Evolutionary conservation across 2,888 invertebrate genomes (phyloP), one percentile per base, ranked within the genome.

Genomic region (Pristionchus entomophagus): DNA sequence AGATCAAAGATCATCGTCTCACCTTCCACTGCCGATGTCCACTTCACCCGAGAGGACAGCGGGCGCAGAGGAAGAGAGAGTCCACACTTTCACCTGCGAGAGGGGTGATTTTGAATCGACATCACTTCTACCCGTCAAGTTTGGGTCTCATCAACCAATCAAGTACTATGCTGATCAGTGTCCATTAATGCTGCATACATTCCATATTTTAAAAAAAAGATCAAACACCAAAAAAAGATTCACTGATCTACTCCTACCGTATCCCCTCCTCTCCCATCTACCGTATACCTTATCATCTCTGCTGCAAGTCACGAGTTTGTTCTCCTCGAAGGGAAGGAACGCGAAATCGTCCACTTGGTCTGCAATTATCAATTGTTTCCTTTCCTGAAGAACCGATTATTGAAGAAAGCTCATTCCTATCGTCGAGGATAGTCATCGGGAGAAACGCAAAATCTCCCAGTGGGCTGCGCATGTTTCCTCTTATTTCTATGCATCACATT

Each of bases 251-350:
- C 41, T n/a, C 51, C 49, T 78, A 78, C 78, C 45, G 26, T 77
- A 73, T 35, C 41, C 41, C 26, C 19, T 38, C 41, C 10, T 41
- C 69, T 8, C 35, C 6, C 19, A 5, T 38, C n/a, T 38, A 69
- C 90, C 93, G 94, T 56, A 84, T 56, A 84, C 95, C 78, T 93
- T 94, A 38, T 94, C 94, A 90, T 95, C 95, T 84, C 94, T 93
- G 35, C 95, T 94, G 78, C 97, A 97, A 53, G 98, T 98, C 49
- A 97, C 96, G 91, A 98, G 94, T 78, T 97, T 95, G 56, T 97
- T 97, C 95, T 97, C 97, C 94, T 97, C 97, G 94, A 97, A 98
- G 12, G 97, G 97, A 49, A 97, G 97, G 94, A 98, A 98, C 92
- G 96, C 96, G 95, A 98, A 96, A 94, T 97, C 98, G 59, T 97